Conservation (phyloP, 1,140 invertebrate species). For the Leucophenga varia region DNA sequence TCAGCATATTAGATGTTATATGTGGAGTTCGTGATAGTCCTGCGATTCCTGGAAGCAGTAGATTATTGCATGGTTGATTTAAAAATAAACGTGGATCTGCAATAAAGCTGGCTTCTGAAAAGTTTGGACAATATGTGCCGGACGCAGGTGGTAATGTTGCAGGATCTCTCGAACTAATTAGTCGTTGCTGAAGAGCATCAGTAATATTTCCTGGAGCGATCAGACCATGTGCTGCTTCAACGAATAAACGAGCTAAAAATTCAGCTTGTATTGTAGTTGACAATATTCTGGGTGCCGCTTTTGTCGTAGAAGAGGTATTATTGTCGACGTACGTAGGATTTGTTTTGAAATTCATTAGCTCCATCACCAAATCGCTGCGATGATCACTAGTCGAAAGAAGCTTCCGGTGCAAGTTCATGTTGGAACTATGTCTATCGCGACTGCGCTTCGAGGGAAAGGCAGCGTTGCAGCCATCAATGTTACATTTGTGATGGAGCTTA, state of each 20-base stretch:
- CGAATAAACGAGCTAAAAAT: conserved; percentile 78
- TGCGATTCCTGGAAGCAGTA: conserved; percentile 59
- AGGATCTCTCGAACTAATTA: too few species aligned
- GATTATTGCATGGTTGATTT: conserved; percentile 57
- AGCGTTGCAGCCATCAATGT: conserved; percentile 93
- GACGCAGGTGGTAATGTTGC: too few species aligned
- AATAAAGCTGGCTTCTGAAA: conserved; percentile 43
- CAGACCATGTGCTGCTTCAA: conserved; percentile 64
- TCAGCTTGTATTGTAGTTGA: conserved; percentile 69
- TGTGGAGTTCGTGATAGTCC: conserved; percentile 55
- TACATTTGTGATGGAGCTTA: conserved; percentile 95
- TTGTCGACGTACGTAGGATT: too few species aligned
- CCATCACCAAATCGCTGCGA: conserved; percentile 51
- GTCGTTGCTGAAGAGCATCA: too few species aligned
- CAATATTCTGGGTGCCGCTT: background rate
- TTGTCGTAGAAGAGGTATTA: too few species aligned
- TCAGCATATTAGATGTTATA: conserved; percentile 42
- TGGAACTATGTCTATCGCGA: conserved; percentile 89
- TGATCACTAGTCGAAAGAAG: conserved; percentile 74
- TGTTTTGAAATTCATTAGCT: conserved; percentile 54
- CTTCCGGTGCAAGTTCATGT: conserved; percentile 88
- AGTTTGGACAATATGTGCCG: background rate
- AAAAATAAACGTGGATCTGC: conserved; percentile 48
- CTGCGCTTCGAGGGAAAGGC: conserved; percentile 94
- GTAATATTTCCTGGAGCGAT: too few species aligned